A percentile compares a stretch with the other conserved stretches of the same genome.
These are phyloP conservation scores for Brotogeris chrysoptera DNA, from an alignment of 2,797 vertebrate genomes.

Conservation along the genomic window DNA sequence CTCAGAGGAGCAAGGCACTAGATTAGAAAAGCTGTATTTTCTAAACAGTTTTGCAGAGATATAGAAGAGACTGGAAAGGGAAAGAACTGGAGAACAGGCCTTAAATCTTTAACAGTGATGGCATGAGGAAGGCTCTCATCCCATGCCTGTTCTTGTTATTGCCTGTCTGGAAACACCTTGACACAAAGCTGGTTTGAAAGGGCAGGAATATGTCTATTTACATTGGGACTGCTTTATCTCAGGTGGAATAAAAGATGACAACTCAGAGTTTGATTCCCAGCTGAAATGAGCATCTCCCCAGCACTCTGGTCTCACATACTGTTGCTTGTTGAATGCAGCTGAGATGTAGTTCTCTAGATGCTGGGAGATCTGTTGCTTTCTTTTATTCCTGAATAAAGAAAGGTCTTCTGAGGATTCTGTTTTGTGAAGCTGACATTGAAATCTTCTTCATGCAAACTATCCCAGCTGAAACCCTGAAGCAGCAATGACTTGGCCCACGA, in stretches of 20 bases:
- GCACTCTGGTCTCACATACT: background rate
- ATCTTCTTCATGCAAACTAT: background rate
- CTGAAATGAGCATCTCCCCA: background rate
- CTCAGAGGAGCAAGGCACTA: background rate
- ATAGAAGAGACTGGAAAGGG: background rate
- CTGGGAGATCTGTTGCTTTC: background rate
- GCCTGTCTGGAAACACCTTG: background rate
- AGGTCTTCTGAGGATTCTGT: background rate
- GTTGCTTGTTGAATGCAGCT: background rate
- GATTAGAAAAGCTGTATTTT: background rate
- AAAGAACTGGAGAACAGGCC: background rate
- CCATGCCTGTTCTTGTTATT: background rate
- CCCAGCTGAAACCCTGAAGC: background rate
- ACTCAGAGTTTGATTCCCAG: background rate
- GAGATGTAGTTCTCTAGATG: background rate
- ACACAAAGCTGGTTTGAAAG: background rate
- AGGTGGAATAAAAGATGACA: background rate
- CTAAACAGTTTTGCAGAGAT: background rate
- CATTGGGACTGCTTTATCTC: background rate
- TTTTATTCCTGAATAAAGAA: background rate
- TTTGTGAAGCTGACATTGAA: background rate
- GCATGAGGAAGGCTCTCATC: background rate
- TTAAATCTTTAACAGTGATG: background rate
- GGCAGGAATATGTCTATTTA: background rate
- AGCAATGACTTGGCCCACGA: background rate